A percentile compares a stretch with the other conserved stretches of the same genome.
Conservation (phyloP, 2,113 vertebrate genomes). For the Sinocyclocheilus rhinocerous region DNA sequence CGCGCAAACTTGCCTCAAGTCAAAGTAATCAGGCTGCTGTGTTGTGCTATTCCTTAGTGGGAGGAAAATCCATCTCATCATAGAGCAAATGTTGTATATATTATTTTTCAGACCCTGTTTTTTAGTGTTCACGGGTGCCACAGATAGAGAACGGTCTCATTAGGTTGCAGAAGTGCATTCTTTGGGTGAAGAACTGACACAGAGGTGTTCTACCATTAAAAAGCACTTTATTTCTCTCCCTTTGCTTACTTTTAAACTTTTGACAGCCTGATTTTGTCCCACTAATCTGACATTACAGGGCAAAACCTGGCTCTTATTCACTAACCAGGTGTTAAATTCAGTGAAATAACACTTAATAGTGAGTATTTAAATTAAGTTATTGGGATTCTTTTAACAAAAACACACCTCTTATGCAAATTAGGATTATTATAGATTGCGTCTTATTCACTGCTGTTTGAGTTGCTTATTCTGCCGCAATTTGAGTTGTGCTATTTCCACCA, state of each 20-base stretch:
- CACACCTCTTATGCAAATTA: neutral
- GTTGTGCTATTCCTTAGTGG: slow-evolving; percentile 30
- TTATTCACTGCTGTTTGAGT: neutral
- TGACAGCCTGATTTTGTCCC: neutral
- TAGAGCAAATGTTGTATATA: neutral
- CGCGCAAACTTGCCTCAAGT: slow-evolving; percentile 41
- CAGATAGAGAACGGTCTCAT: slow-evolving; percentile 22
- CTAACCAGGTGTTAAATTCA: neutral
- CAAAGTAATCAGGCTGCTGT: slow-evolving; percentile 23
- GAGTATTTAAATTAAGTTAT: neutral
- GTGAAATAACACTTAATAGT: neutral
- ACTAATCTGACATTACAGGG: neutral
- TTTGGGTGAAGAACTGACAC: neutral
- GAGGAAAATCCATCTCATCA: slow-evolving; percentile 37
- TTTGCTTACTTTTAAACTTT: neutral
- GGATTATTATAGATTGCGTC: neutral
- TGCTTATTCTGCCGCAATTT: neutral
- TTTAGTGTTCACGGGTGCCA: neutral
- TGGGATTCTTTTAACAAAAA: neutral
- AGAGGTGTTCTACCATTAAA: neutral
- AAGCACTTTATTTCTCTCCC: neutral
- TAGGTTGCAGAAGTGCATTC: slow-evolving; percentile 10
- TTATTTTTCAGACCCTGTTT: slow-evolving; percentile 8
- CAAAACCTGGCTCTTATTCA: neutral
- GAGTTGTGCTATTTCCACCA: neutral